Conservation (phyloP, 2,797 vertebrate species). For the Takifugu rubripes region DNA sequence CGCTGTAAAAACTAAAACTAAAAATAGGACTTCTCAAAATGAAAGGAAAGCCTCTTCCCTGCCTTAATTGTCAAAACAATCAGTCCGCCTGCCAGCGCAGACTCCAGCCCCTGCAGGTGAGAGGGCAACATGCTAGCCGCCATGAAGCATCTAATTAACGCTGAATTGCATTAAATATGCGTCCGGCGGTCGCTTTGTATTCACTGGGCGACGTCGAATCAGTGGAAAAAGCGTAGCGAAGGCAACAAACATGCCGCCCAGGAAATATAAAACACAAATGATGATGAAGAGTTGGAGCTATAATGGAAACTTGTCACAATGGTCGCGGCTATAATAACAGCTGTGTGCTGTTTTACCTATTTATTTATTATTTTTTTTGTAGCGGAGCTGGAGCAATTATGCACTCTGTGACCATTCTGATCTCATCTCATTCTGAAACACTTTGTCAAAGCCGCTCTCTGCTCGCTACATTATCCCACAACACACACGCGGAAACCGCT, state of each 20-base stretch:
- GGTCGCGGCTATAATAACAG: too few species aligned
- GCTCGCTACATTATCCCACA: conserved; percentile 1
- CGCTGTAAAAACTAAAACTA: background rate
- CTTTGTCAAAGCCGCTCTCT: conserved; percentile 1
- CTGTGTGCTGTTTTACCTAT: too few species aligned
- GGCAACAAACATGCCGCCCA: background rate
- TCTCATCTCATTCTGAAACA: conserved; percentile 14
- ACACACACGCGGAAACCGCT: conserved; percentile 10
- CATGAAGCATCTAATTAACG: conserved; percentile 54
- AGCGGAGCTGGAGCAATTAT: too few species aligned
- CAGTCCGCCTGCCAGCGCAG: conserved; percentile 29
- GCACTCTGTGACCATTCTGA: background rate
- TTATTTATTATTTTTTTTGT: too few species aligned
- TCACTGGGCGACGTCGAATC: background rate
- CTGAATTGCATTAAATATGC: conserved; percentile 36
- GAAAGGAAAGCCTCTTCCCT: conserved; percentile 19
- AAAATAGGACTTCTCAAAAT: conserved; percentile 22
- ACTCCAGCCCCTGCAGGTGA: conserved; percentile 42
- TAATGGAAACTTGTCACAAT: too few species aligned
- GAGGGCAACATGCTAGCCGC: conserved; percentile 44
- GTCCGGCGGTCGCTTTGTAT: conserved; percentile 19
- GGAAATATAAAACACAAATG: conserved; percentile 1
- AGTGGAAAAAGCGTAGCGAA: conserved; percentile 4
- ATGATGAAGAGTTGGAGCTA: too few species aligned
- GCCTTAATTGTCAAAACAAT: conserved; percentile 53